phyloP scores from a whole-genome alignment of 2,797 vertebrate genomes.

The Muraenolepis orangiensis region DNA sequence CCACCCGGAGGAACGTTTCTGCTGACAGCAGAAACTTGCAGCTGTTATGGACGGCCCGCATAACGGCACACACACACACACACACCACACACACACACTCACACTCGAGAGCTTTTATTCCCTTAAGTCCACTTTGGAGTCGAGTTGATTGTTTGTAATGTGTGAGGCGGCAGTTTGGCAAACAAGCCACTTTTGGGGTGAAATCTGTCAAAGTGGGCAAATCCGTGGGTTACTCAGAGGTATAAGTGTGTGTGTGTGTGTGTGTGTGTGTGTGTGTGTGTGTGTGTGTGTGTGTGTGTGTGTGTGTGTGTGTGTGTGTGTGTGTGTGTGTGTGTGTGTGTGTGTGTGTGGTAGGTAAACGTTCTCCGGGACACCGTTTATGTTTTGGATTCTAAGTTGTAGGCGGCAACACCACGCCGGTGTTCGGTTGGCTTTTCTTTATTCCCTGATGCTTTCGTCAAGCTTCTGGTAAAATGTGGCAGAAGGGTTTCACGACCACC shows the following conservation, averaged over 20 bases:
- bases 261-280: too few relatives aligned
- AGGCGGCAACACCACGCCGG: too few relatives aligned
- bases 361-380: conserved; percentile 44
- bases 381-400: conserved; percentile 32
- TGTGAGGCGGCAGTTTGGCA: conserved; percentile 5
- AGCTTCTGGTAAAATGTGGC: background rate
- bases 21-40: conserved; percentile 50
- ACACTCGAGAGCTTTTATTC: conserved; percentile 23
- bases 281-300: too few relatives aligned
- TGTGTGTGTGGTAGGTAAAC: too few relatives aligned
- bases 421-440: conserved; percentile 17
- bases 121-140: conserved; percentile 28
- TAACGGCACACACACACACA: conserved; percentile 43
- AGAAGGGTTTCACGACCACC: background rate
- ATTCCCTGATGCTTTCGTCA: background rate
- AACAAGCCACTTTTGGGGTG: background rate
- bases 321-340: too few relatives aligned
- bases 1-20: conserved; percentile 37
- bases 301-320: too few relatives aligned
- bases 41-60: conserved; percentile 23
- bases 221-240: background rate
- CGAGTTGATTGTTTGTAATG: conserved; percentile 21
- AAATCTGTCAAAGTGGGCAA: background rate
- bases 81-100: conserved; percentile 39
- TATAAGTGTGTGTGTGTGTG: background rate